These are phyloP conservation scores for Adelosebastes latens DNA, from an alignment of 2,797 vertebrate genomes.

Conservation along the genomic window DNA sequence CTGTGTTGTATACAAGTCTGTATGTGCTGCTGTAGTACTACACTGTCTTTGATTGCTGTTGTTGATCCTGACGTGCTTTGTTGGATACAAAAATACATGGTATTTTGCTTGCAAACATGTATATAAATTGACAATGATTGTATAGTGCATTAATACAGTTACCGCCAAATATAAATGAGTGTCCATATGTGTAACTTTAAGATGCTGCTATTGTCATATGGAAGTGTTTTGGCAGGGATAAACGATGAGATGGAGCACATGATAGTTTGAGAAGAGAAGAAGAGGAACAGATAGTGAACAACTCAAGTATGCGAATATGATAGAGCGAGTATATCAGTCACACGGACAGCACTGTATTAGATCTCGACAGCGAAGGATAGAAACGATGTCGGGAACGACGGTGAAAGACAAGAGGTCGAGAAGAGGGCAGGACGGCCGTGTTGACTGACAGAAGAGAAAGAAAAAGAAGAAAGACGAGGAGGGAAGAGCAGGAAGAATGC, in stretches of 20 bases:
- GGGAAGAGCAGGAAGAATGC: neutral
- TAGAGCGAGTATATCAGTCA: conserved; percentile 8
- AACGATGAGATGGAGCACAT: neutral
- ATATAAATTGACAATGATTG: neutral
- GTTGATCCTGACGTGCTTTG: neutral
- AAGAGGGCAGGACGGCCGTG: conserved; percentile 1
- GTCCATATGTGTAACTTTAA: neutral
- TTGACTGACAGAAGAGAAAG: conserved; percentile 2
- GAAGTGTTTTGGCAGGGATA: neutral
- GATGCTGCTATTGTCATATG: neutral
- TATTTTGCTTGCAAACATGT: neutral
- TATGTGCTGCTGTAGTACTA: neutral
- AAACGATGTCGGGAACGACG: neutral
- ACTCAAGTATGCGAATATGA: neutral
- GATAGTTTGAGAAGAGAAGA: neutral
- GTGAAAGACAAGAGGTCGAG: conserved; percentile 23
- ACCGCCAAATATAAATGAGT: neutral
- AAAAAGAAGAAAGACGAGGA: neutral
- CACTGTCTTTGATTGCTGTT: neutral
- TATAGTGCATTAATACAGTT: neutral
- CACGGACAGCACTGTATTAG: conserved; percentile 13
- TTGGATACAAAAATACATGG: neutral
- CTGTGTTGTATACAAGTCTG: conserved; percentile 1
- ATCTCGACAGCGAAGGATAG: neutral
- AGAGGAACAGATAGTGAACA: neutral